phyloP scores from a whole-genome alignment of 2,888 invertebrate genomes.

The Venustoraphidia nigricollis region DNA sequence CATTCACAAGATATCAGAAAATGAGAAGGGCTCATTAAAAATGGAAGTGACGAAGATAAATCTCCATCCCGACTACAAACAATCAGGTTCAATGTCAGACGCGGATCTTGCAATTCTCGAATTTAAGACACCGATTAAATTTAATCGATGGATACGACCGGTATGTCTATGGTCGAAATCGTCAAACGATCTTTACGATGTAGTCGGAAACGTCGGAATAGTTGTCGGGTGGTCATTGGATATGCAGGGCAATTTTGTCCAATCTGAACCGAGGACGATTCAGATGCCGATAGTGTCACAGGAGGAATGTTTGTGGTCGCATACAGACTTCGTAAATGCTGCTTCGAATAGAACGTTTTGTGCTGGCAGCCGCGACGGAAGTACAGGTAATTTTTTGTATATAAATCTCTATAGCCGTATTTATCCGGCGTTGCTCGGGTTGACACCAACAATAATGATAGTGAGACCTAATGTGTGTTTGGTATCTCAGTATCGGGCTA shows the following conservation, averaged over 20 bases:
- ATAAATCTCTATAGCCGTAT: no score
- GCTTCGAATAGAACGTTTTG: slow-evolving; percentile 12
- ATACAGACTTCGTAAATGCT: not conserved
- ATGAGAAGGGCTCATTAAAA: not conserved
- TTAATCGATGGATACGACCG: slow-evolving; percentile 2
- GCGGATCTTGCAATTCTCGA: slow-evolving; percentile 2
- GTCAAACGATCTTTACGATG: not conserved
- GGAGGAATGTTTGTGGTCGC: not conserved
- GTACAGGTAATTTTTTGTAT: no score
- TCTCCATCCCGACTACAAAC: slow-evolving; percentile 1
- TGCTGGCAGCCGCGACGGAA: slow-evolving; percentile 4
- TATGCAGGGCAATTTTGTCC: not conserved
- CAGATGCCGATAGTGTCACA: slow-evolving; percentile 3
- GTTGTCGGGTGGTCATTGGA: slow-evolving; percentile 4
- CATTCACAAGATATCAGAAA: not conserved
- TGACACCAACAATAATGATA: no score
- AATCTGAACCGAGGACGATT: not conserved
- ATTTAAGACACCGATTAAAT: not conserved
- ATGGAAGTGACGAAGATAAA: not conserved
- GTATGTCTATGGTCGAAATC: not conserved
- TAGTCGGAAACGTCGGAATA: not conserved
- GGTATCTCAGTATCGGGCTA: no score
- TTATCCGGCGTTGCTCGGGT: no score
- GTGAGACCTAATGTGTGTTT: no score
- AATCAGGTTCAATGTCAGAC: not conserved